Conservation (phyloP, 2,888 invertebrate species). For the Standfussiana lucernea region DNA sequence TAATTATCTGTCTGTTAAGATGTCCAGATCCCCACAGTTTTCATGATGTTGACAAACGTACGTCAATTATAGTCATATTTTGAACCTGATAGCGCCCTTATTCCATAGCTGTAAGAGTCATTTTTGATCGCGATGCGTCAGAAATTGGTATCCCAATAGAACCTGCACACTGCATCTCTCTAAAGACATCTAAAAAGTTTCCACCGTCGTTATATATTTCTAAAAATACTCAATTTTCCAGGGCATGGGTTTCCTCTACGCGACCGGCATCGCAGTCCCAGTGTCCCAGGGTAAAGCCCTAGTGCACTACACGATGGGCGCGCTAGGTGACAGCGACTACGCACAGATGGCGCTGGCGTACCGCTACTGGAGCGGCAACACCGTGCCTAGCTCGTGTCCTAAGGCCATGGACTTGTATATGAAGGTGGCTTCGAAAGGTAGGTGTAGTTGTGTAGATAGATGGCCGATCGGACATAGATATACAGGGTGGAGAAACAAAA, state of each 20-base stretch:
- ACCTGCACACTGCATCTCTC: background rate
- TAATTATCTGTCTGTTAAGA: background rate
- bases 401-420: conserved; percentile 97
- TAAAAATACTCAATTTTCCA: conserved; percentile 71
- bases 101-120: background rate
- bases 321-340: conserved; percentile 97
- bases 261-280: conserved; percentile 96
- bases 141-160: background rate
- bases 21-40: background rate
- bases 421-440: conserved; percentile 97
- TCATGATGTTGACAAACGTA: background rate
- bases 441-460: background rate
- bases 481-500: too few relatives aligned
- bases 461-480: background rate
- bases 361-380: conserved; percentile 97
- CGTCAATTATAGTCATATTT: background rate
- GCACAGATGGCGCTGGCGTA: conserved; percentile 99
- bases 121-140: background rate
- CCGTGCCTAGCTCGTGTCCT: conserved; percentile 97
- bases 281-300: conserved; percentile 97
- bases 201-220: background rate
- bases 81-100: background rate
- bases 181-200: background rate
- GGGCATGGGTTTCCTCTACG: conserved; percentile 97
- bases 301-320: conserved; percentile 97